A percentile compares a stretch with the other conserved stretches of the same genome.
phyloP scores from a whole-genome alignment of 2,797 vertebrate genomes.

The Meriones psammophilus region DNA sequence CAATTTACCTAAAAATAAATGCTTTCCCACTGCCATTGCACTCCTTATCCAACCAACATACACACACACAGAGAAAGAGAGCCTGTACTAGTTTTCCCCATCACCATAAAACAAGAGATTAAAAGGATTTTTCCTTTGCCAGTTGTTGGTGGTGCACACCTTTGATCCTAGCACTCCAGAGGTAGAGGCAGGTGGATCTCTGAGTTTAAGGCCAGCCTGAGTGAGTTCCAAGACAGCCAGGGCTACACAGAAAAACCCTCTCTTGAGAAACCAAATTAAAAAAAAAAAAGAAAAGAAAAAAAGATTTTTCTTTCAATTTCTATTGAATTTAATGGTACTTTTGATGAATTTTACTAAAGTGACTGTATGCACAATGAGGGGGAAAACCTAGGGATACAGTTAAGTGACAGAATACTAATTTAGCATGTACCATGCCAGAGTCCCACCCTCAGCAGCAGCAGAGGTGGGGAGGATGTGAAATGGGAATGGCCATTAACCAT shows the following conservation, averaged over 20 bases:
- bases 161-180: not conserved
- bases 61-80: not conserved
- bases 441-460: not conserved
- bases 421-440: not conserved
- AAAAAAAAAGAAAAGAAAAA: no score
- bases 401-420: not conserved
- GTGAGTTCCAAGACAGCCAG: not conserved
- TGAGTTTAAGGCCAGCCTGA: not conserved
- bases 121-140: conserved; percentile 51
- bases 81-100: not conserved
- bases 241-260: not conserved
- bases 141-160: not conserved
- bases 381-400: not conserved
- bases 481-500: not conserved
- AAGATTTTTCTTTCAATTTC: not conserved
- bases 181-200: no score
- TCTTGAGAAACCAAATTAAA: no score
- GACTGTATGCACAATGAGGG: conserved; percentile 25
- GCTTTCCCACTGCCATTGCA: conserved; percentile 32
- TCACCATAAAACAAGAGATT: not conserved
- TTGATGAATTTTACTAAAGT: conserved; percentile 58
- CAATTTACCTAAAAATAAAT: conserved; percentile 65
- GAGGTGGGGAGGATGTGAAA: not conserved
- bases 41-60: not conserved
- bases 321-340: conserved; percentile 20